Percentiles rank a stretch among this genome's conserved stretches.
These are phyloP conservation scores for Porites australiensis DNA, from an alignment of 64 coral and sea anemone genomes.

Conservation along the genomic window DNA sequence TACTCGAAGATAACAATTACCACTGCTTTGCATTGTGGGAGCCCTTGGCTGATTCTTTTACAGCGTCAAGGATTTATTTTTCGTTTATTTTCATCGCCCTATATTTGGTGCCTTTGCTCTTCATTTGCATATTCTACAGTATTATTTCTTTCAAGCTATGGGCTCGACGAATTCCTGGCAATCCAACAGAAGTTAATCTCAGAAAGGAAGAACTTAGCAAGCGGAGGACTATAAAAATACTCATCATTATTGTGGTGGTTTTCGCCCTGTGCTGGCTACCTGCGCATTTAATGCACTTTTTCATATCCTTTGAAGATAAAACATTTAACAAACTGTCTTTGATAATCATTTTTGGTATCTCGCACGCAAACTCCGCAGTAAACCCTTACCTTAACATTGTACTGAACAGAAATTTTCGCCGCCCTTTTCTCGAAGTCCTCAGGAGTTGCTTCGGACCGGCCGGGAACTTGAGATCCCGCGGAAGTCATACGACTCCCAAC, in stretches of 20 bases:
- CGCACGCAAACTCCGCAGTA: conserved; percentile 86
- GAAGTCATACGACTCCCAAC: conserved; percentile 1
- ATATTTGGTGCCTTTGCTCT: conserved; percentile 61
- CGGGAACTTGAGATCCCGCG: not conserved
- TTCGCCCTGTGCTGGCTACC: conserved; percentile 89
- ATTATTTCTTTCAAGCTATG: conserved; percentile 68
- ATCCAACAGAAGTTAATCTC: conserved; percentile 49
- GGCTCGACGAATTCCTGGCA: conserved; percentile 76
- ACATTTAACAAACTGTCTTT: conserved; percentile 71
- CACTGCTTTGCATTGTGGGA: conserved; percentile 68
- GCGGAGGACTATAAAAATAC: conserved; percentile 82
- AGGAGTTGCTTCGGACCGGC: conserved; percentile 20
- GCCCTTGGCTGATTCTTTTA: not conserved
- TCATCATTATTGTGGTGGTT: conserved; percentile 75
- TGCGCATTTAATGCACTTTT: conserved; percentile 78
- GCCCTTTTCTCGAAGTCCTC: conserved; percentile 70
- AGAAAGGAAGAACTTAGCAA: conserved; percentile 61
- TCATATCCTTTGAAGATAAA: conserved; percentile 65
- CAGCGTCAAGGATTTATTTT: conserved; percentile 59
- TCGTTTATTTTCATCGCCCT: conserved; percentile 71
- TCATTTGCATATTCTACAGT: conserved; percentile 69
- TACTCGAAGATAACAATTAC: not conserved
- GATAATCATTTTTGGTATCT: conserved; percentile 42
- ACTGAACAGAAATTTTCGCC: conserved; percentile 74
- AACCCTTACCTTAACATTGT: conserved; percentile 83